Evolutionary conservation across 2,113 vertebrate genomes (phyloP).

Genomic region (Pipra filicauda): DNA sequence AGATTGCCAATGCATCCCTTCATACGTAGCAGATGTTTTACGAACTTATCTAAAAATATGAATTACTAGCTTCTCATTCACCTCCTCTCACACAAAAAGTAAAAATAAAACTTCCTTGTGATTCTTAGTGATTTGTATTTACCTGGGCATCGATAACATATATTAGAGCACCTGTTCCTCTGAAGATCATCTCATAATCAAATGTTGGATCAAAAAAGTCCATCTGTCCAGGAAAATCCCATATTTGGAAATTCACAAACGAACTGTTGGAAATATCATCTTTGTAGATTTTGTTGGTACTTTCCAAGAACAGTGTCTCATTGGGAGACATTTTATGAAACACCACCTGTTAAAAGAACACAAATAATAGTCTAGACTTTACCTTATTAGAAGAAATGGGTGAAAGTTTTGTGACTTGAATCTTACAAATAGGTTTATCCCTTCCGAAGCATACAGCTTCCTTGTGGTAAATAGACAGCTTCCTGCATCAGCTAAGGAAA

Average conservation of each 20-base stretch:
- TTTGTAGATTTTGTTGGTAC: conserved; percentile 99
- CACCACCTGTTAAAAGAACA: conserved; percentile 83
- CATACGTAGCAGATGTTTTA: not conserved
- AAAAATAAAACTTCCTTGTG: not conserved
- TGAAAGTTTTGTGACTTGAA: not conserved
- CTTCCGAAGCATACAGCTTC: not conserved
- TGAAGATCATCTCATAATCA: conserved; percentile 99
- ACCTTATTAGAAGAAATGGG: not conserved
- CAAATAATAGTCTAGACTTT: not conserved
- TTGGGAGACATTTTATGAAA: conserved; percentile 99
- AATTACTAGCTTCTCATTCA: not conserved
- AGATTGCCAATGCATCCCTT: not conserved
- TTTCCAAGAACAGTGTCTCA: conserved; percentile 96
- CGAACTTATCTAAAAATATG: not conserved
- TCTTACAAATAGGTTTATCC: not conserved
- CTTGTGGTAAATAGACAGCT: not conserved
- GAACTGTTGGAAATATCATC: conserved; percentile 99
- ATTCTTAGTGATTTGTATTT: conserved; percentile 3
- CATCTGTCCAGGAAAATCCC: conserved; percentile 98
- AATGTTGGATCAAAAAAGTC: conserved; percentile 99
- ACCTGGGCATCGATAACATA: conserved; percentile 99
- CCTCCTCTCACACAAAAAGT: not conserved
- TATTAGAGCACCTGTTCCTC: conserved; percentile 96
- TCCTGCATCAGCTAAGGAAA: not conserved
- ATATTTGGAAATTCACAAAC: conserved; percentile 99